Conservation (phyloP, 2,113 vertebrate genomes). For the Labeo catla region DNA sequence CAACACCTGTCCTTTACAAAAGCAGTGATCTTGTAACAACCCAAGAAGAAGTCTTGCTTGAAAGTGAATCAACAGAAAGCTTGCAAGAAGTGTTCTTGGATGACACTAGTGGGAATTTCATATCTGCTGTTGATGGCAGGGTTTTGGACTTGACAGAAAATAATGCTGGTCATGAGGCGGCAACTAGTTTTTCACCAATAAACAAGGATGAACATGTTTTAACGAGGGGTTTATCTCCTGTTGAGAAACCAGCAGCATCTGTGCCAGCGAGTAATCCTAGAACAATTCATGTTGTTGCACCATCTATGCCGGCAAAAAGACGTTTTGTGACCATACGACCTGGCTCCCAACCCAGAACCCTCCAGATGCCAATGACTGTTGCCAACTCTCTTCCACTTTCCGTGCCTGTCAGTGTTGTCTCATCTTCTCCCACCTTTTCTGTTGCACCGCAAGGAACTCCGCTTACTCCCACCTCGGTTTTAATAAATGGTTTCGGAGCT, state of each 20-base stretch:
- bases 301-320: constrained; percentile 10
- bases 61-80: constrained; percentile 30
- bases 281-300: constrained; percentile 33
- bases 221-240: constrained; percentile 34
- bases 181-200: constrained; percentile 59
- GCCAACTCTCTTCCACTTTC: neutral
- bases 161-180: constrained; percentile 8
- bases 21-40: constrained; percentile 42
- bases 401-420: constrained; percentile 5
- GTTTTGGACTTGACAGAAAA: neutral
- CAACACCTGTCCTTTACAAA: constrained; percentile 44
- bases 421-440: constrained; percentile 34
- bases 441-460: constrained; percentile 61
- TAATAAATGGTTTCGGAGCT: constrained; percentile 69
- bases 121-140: constrained; percentile 49
- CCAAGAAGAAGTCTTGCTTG: constrained; percentile 60
- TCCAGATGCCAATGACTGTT: constrained; percentile 55
- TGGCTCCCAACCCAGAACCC: constrained; percentile 39
- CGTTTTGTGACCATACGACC: constrained; percentile 42
- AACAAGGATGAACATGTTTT: constrained; percentile 22
- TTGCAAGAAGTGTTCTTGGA: constrained; percentile 62
- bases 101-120: constrained; percentile 61
- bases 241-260: neutral
- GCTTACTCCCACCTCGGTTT: constrained; percentile 57
- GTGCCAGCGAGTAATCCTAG: constrained; percentile 32